Conservation (phyloP, 2,888 invertebrate genomes). For the Phrixothrix hirtus region DNA sequence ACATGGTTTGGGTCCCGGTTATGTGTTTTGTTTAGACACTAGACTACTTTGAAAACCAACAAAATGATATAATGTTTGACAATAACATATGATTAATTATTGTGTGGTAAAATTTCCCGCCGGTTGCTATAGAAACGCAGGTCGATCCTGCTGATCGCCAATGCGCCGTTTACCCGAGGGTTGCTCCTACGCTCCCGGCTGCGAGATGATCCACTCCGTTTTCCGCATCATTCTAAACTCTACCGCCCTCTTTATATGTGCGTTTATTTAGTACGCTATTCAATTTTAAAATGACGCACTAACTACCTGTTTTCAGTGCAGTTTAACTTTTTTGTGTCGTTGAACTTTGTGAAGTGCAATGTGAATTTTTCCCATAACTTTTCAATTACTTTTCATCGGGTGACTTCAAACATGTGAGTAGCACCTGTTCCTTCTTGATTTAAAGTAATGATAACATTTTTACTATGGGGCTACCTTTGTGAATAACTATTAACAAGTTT, state of each 20-base stretch:
- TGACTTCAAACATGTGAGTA: conserved; percentile 27
- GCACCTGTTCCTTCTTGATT: conserved; percentile 23
- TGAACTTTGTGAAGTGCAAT: conserved; percentile 11
- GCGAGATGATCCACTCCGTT: conserved; percentile 30
- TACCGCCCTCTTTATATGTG: conserved; percentile 28
- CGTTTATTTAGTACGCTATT: conserved; percentile 30
- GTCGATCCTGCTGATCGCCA: conserved; percentile 47
- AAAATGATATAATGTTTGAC: not conserved
- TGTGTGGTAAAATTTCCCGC: conserved; percentile 46
- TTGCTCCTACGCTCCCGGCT: conserved; percentile 34
- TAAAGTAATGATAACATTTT: no score
- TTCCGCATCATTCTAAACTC: conserved; percentile 32
- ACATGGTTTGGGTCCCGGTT: no score
- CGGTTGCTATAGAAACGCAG: conserved; percentile 51
- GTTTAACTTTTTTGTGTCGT: conserved; percentile 1
- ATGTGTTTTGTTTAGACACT: no score
- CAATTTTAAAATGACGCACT: conserved; percentile 28
- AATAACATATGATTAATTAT: conserved; percentile 27
- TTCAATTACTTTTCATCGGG: conserved; percentile 10
- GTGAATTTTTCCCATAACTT: conserved; percentile 15
- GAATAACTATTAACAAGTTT: no score
- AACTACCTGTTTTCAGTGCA: conserved; percentile 13
- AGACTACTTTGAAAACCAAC: not conserved
- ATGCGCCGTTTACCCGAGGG: conserved; percentile 46
- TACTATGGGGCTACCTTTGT: no score